phyloP scores from a whole-genome alignment of 2,113 vertebrate genomes.

The Gracilinanus agilis region DNA sequence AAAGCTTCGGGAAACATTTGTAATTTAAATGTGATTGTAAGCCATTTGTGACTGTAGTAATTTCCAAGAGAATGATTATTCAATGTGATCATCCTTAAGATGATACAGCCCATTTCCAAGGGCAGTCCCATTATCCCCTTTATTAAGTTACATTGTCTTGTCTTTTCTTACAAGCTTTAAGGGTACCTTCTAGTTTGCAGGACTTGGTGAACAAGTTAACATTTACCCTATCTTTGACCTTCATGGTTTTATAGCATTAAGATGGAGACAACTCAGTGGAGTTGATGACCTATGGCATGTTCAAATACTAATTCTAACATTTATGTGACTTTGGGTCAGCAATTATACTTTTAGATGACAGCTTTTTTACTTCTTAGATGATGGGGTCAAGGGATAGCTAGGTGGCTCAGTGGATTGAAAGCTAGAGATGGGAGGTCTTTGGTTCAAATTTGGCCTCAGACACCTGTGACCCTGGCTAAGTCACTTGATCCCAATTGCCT shows the following conservation, averaged over 20 bases:
- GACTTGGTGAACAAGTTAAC: neutral
- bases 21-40: conserved; percentile 1
- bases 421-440: too few relatives aligned
- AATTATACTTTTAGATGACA: neutral
- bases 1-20: conserved; percentile 32
- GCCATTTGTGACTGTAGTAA: neutral
- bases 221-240: neutral
- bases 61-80: neutral
- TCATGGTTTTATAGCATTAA: conserved; percentile 7
- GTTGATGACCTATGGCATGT: neutral
- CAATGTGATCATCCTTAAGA: conserved; percentile 16
- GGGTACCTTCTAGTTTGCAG: neutral
- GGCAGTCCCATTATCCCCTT: neutral
- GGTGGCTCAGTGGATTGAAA: too few relatives aligned
- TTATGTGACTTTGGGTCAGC: neutral
- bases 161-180: conserved; percentile 27
- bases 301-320: neutral
- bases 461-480: too few relatives aligned
- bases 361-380: neutral
- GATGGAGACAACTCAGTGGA: neutral
- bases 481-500: too few relatives aligned
- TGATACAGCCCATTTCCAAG: neutral
- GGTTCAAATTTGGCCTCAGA: too few relatives aligned
- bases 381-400: neutral
- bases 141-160: neutral